Percentiles rank a stretch among this genome's conserved stretches.
phyloP scores from a whole-genome alignment of 2,113 vertebrate genomes.

The Lophochroa leadbeateri region DNA sequence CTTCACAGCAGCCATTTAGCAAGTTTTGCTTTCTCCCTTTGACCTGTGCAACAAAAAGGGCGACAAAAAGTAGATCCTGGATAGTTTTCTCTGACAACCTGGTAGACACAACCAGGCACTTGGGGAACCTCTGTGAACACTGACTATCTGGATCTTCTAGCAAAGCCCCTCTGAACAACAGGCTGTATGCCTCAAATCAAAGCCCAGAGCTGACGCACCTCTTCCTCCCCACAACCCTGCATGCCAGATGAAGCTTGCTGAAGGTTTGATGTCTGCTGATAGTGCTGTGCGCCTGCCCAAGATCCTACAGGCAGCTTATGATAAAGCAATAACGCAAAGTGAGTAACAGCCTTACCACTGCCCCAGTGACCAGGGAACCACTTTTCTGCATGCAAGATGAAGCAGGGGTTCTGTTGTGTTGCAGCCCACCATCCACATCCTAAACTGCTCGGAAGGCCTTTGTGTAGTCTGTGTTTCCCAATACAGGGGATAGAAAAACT shows the following conservation, averaged over 20 bases:
- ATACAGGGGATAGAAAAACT: background rate
- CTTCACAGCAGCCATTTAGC: background rate
- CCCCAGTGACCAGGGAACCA: too few species aligned
- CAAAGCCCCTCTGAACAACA: background rate
- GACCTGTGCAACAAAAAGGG: background rate
- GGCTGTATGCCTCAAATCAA: background rate
- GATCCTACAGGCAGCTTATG: background rate
- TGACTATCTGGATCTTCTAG: background rate
- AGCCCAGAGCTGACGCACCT: background rate
- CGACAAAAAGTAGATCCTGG: background rate
- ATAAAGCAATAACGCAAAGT: rapidly evolving
- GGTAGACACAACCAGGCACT: background rate
- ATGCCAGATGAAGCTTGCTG: background rate
- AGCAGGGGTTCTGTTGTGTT: background rate
- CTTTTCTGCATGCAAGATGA: background rate
- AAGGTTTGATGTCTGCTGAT: background rate
- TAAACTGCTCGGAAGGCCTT: background rate
- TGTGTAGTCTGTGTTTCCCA: background rate
- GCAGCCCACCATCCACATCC: background rate
- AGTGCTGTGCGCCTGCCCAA: background rate
- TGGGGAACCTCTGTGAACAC: background rate
- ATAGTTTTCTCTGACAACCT: background rate
- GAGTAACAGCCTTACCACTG: background rate
- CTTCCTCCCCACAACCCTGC: background rate
- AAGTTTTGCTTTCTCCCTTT: background rate